phyloP scores from a whole-genome alignment of 2,797 vertebrate species.

The Tauraco hartlaubi region DNA sequence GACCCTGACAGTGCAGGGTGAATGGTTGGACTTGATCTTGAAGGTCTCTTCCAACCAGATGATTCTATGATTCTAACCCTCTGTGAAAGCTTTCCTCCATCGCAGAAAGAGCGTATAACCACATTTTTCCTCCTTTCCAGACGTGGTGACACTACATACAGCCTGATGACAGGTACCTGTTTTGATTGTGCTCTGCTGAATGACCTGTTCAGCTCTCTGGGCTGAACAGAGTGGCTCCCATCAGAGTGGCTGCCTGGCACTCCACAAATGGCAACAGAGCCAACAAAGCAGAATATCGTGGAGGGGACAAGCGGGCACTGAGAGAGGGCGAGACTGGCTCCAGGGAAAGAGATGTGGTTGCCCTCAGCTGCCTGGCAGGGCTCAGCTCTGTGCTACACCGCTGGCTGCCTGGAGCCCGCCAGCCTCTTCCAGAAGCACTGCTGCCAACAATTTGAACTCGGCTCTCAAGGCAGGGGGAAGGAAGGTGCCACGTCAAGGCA shows the following conservation, averaged over 20 bases:
- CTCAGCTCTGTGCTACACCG: accelerated
- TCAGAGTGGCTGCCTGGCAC: background rate
- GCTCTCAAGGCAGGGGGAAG: background rate
- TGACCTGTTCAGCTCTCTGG: background rate
- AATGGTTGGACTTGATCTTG: no score
- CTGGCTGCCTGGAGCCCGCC: accelerated
- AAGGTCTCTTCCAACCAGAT: no score
- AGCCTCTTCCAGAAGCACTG: background rate
- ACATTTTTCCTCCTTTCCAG: background rate
- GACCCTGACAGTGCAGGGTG: no score
- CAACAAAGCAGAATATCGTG: background rate
- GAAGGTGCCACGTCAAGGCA: background rate
- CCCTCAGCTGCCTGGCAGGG: background rate
- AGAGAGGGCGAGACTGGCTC: background rate
- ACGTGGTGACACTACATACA: background rate
- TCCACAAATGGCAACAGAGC: background rate
- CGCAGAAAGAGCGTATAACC: background rate
- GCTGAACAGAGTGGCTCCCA: background rate
- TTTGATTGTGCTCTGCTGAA: background rate
- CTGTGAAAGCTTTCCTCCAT: background rate
- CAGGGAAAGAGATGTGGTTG: background rate
- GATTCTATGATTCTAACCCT: no score
- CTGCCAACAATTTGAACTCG: background rate
- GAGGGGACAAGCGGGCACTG: background rate
- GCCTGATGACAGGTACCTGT: background rate